Evolutionary conservation across 2,113 vertebrate species (phyloP), one percentile per base, ranked within the genome.

Genomic region (Bostrychus sinensis): DNA sequence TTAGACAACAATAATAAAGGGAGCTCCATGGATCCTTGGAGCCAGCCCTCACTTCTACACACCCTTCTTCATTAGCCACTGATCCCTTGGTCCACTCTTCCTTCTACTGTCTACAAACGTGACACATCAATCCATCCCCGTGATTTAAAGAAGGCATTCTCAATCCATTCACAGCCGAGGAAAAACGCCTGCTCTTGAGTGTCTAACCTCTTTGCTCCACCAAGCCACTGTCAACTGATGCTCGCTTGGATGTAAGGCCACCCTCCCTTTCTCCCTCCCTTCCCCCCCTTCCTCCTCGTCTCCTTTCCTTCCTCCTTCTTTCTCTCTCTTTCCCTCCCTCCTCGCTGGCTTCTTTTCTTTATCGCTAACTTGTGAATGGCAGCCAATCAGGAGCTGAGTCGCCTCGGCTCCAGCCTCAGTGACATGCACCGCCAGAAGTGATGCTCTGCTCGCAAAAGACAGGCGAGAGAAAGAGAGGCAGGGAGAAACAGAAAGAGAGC

Each of bases 321-420:
- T 22, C 14, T 32, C 50, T 12, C 2, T n/a, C 42, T 41, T 26
- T 46, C 36, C 54, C 50, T 73, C 70, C 82, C 72, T 68, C 61
- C 16, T 70, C 45, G 14, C 17, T 51, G 69, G 25, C 20, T 42
- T 56, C 17, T 74, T 68, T 84, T 84, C 88, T 92, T 91, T 89
- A 88, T 88, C 66, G 63, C 85, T 61, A 88, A 92, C 86, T 90
- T 89, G 84, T 92, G 88, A 92, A 92, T 93, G 90, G 90, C 89
- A 92, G 88, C 91, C 91, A 93, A 93, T 93, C 91, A 92, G 86
- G 78, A 75, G 82, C 79, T 66, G 78, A 91, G 85, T 88, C 88
- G 82, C 83, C 78, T 77, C 74, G 34, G 88, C 87, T 81, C 87
- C 89, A 89, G 86, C 82, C 86, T 84, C 86, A 22, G 84, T 92